Evolutionary conservation across 2,113 vertebrate genomes (phyloP), one percentile per base, ranked within the genome.

Genomic region (Elaphurus davidianus): DNA sequence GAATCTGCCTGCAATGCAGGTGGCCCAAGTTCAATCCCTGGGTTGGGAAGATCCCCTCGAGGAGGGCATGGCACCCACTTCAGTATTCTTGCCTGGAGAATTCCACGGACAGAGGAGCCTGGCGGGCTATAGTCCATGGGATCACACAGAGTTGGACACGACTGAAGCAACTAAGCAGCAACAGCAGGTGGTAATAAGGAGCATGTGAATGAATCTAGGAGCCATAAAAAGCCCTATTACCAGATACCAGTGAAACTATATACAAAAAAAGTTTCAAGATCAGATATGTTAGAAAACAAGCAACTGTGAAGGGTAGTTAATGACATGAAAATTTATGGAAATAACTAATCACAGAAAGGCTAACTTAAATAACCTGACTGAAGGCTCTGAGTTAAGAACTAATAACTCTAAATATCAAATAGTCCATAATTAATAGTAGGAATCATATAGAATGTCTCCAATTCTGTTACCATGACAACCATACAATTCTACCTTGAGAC

Each of bases 311-410:
- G 57, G 13, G 17, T 33, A 82, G 50, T 45, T 78, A 92, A 86
- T 76, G 76, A 78, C 43, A 81, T 21, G 19, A 55, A 96, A 55
- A 89, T 59, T 60, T 86, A 81, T 47, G 71, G 19, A 59, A 95
- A 94, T 78, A 79, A 83, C 14, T 82, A 30, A 27, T 17, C 30
- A 79, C n/a, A 64, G 83, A 95, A 96, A 45, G 21, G 27, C 43
- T 95, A 96, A 83, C 71, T 96, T 94, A 90, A 97, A 84, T 83
- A 93, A 95, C 5, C 9, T 82, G 43, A 47, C 15, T 88, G 23
- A 91, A 96, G 60, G 14, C 43, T 94, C 79, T 93, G 6, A 78
- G 55, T 78, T 97, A 91, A 93, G 17, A 19, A 95, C 21, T 83
- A 87, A 87, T 74, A 94, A 94, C 16, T 78, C n/a, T 57, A 91